phyloP scores from a whole-genome alignment of 2,113 vertebrate genomes.

The Pachycephala philippinensis region DNA sequence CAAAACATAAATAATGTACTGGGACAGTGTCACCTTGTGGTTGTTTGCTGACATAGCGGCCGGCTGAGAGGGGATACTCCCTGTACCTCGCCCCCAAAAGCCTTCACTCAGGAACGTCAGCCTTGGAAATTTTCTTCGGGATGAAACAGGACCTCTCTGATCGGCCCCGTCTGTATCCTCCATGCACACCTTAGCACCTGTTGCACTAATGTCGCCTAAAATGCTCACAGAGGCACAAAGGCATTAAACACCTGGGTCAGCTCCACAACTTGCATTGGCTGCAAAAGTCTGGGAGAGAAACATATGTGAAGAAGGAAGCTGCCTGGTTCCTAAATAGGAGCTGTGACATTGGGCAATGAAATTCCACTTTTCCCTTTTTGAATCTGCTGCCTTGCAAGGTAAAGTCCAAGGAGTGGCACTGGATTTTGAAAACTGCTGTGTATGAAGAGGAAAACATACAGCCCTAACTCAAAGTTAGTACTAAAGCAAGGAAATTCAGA shows the following conservation, averaged over 20 bases:
- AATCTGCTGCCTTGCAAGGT: background rate
- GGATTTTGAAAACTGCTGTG: background rate
- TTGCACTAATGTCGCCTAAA: background rate
- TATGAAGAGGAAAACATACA: background rate
- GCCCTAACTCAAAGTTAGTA: background rate
- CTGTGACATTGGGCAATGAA: background rate
- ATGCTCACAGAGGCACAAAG: background rate
- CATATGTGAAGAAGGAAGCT: background rate
- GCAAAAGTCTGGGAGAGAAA: background rate
- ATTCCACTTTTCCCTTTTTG: background rate
- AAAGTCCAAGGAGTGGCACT: background rate
- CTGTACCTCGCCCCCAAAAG: background rate
- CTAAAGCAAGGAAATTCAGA: constrained; percentile 37
- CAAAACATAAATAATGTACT: constrained; percentile 58
- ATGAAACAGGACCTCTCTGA: background rate
- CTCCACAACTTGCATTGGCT: background rate
- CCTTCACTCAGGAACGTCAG: background rate
- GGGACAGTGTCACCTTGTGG: constrained; percentile 51
- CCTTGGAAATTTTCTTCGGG: background rate
- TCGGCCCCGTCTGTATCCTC: background rate
- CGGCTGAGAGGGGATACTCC: background rate
- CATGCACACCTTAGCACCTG: background rate
- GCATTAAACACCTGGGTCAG: background rate
- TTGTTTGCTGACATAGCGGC: constrained; percentile 33
- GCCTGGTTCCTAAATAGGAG: background rate